Conservation (phyloP, 1,140 invertebrate species). For the Dreissena polymorpha region DNA sequence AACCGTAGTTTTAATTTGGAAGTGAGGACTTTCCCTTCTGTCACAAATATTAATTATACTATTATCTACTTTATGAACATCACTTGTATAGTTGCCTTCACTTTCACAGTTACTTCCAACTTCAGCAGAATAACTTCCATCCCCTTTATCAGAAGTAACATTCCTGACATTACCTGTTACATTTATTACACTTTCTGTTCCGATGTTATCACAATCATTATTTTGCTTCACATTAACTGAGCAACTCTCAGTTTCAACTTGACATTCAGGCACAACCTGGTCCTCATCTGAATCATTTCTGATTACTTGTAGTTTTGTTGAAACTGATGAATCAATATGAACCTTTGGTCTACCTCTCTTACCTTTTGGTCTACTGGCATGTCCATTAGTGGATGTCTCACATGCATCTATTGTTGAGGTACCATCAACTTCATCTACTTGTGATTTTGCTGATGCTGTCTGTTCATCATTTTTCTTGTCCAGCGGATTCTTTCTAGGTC, state of each 20-base stretch:
- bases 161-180: not conserved
- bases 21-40: not conserved
- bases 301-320: not conserved
- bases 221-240: not conserved
- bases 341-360: not conserved
- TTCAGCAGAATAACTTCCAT: not conserved
- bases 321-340: too few species aligned
- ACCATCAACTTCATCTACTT: too few species aligned
- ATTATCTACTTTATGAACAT: not conserved
- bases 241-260: not conserved
- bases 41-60: not conserved
- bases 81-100: not conserved
- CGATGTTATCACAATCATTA: not conserved
- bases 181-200: not conserved
- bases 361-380: too few species aligned
- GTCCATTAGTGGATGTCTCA: not conserved
- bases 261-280: not conserved
- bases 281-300: not conserved
- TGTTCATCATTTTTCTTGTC: not conserved
- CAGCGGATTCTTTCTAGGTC: constrained; percentile 6
- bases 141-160: constrained; percentile 20
- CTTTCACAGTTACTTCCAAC: not conserved
- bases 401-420: too few species aligned
- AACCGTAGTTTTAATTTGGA: not conserved
- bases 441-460: too few species aligned